These are phyloP conservation scores for Nephrocerus scutellatus DNA, from an alignment of 2,888 invertebrate genomes.

Conservation along the genomic window DNA sequence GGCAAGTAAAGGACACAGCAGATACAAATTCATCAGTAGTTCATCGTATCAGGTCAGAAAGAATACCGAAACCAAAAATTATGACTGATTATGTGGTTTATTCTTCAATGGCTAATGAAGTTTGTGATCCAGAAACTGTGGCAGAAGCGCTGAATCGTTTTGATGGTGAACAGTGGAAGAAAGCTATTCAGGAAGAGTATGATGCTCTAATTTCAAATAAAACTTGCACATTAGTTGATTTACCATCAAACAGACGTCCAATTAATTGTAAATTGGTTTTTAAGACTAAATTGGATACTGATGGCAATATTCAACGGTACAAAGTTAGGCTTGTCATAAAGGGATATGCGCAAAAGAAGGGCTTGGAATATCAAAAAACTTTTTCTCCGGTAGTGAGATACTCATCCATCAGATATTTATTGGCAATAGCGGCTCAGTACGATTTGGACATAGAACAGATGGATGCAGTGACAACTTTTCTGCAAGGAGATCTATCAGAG, in stretches of 20 bases:
- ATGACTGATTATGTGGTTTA: too few species aligned
- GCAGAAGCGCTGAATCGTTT: background rate
- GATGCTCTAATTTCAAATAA: conserved; percentile 21
- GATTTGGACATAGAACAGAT: conserved; percentile 15
- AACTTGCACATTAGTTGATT: conserved; percentile 20
- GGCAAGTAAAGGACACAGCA: too few species aligned
- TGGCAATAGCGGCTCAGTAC: too few species aligned
- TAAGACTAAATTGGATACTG: conserved; percentile 11
- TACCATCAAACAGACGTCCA: conserved; percentile 13
- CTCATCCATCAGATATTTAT: conserved; percentile 6
- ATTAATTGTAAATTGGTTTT: conserved; percentile 17
- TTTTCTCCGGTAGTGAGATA: conserved; percentile 19
- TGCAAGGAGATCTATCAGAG: conserved; percentile 19
- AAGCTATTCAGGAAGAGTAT: conserved; percentile 20
- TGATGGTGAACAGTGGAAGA: conserved; percentile 3
- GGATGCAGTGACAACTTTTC: conserved; percentile 20
- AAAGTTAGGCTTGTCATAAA: conserved; percentile 18
- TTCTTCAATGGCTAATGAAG: too few species aligned
- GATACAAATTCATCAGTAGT: too few species aligned
- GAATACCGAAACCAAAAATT: too few species aligned
- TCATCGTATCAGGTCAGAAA: too few species aligned
- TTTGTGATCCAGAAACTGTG: too few species aligned
- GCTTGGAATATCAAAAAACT: conserved; percentile 19
- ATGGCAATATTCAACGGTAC: conserved; percentile 4
- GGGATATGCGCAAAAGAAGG: conserved; percentile 13